phyloP scores from a whole-genome alignment of 2,888 invertebrate genomes.

The Neoaliturus tenellus region DNA sequence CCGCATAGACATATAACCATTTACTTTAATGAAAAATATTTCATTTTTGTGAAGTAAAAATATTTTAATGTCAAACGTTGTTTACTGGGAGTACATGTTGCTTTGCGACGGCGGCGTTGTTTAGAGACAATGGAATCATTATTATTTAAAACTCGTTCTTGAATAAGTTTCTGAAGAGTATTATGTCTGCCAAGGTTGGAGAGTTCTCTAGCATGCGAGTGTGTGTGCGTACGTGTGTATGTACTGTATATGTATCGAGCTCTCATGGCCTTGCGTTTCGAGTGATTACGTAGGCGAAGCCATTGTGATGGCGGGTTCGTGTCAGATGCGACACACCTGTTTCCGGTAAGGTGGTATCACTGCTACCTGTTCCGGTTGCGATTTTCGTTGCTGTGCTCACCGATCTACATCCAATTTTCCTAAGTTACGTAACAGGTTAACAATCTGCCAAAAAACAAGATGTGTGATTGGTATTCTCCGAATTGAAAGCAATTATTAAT shows the following conservation, averaged over 20 bases:
- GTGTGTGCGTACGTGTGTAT: not conserved
- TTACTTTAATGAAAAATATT: too few species aligned
- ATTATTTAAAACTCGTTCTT: not conserved
- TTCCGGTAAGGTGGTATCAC: slow-evolving; percentile 10
- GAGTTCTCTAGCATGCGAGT: not conserved
- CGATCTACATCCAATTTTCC: too few species aligned
- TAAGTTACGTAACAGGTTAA: too few species aligned
- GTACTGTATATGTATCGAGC: not conserved
- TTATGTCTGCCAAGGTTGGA: not conserved
- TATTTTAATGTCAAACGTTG: too few species aligned
- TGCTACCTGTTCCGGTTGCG: not conserved
- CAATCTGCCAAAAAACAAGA: too few species aligned
- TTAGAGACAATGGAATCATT: not conserved
- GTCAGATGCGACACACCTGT: not conserved
- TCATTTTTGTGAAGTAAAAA: too few species aligned
- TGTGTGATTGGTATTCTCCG: too few species aligned
- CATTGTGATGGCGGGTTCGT: slow-evolving; percentile 8
- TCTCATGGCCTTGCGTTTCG: not conserved
- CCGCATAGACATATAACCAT: too few species aligned
- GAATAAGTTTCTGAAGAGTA: not conserved
- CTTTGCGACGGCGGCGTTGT: not conserved
- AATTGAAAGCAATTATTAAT: too few species aligned
- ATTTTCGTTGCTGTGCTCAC: too few species aligned
- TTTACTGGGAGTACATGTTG: too few species aligned
- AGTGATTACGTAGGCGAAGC: not conserved